Evolutionary conservation across 2,797 vertebrate genomes (phyloP).

Genomic region (Anguilla pacifica): DNA sequence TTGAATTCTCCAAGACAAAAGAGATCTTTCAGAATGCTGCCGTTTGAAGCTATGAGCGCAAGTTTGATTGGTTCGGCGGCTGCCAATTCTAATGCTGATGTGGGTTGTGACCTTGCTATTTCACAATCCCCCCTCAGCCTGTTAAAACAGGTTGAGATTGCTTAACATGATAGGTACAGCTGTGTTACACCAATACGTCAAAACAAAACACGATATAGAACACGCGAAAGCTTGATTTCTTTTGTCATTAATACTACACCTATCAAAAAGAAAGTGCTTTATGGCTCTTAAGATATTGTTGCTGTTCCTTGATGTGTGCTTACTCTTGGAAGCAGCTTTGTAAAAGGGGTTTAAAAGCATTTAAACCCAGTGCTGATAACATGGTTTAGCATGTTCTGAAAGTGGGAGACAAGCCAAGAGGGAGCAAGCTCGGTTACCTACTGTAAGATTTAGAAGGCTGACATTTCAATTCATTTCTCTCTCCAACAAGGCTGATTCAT

Average conservation of each 20-base stretch:
- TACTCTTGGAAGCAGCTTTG: conserved; percentile 48
- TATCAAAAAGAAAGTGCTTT: conserved; percentile 31
- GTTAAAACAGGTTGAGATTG: conserved; percentile 50
- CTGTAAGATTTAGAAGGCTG: conserved; percentile 73
- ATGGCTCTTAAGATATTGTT: conserved; percentile 57
- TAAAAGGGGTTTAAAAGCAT: conserved; percentile 35
- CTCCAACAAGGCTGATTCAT: conserved; percentile 70
- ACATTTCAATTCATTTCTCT: conserved; percentile 69
- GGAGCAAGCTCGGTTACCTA: conserved; percentile 44
- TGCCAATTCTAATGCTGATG: not conserved
- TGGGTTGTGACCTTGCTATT: conserved; percentile 36
- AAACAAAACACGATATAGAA: conserved; percentile 49
- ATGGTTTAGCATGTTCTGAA: conserved; percentile 27
- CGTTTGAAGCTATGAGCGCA: not conserved
- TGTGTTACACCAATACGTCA: conserved; percentile 27
- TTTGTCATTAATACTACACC: conserved; percentile 43
- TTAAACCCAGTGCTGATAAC: conserved; percentile 24
- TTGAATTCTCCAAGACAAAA: not conserved
- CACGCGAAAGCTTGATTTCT: conserved; percentile 43
- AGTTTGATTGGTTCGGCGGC: not conserved
- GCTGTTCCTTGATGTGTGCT: conserved; percentile 52
- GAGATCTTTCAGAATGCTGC: not conserved
- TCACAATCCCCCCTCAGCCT: conserved; percentile 25
- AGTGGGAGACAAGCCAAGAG: conserved; percentile 58
- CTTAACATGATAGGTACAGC: conserved; percentile 44